A percentile compares a stretch with the other conserved stretches of the same genome.
phyloP scores from a whole-genome alignment of 2,888 invertebrate genomes.

The Amiota minor region DNA sequence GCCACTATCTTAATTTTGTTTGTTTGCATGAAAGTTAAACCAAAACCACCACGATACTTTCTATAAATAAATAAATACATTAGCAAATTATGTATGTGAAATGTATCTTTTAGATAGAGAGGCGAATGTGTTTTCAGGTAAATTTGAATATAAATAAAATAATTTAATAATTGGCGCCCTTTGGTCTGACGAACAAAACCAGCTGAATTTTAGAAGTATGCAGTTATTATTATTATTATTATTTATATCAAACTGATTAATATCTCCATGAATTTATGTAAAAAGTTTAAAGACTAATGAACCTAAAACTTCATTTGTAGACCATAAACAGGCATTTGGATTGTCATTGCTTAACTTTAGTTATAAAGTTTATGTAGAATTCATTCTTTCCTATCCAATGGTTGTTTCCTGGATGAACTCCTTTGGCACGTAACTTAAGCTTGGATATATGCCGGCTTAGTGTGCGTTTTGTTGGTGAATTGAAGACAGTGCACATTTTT shows the following conservation, averaged over 20 bases:
- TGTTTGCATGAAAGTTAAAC: too few relatives aligned
- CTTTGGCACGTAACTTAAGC: constrained; percentile 5
- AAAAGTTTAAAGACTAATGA: constrained; percentile 3
- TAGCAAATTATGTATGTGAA: too few relatives aligned
- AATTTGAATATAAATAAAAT: too few relatives aligned
- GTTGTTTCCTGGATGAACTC: neutral
- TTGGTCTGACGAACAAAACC: neutral
- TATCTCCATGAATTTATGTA: too few relatives aligned
- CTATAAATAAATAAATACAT: too few relatives aligned
- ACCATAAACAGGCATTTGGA: constrained; percentile 22
- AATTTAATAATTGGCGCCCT: neutral
- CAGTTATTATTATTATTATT: neutral
- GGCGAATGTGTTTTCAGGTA: too few relatives aligned
- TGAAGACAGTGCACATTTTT: constrained; percentile 2
- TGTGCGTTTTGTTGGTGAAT: neutral
- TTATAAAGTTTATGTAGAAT: constrained; percentile 20
- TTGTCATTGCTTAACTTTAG: constrained; percentile 10
- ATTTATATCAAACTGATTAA: neutral
- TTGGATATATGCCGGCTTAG: neutral
- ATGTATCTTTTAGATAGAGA: too few relatives aligned
- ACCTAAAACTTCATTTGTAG: neutral
- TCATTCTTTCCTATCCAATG: too few relatives aligned
- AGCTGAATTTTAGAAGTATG: neutral
- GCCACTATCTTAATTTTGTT: too few relatives aligned
- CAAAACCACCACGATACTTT: too few relatives aligned